These are phyloP conservation scores for Mellivora capensis DNA, from an alignment of 2,113 vertebrate species.

Conservation along the genomic window DNA sequence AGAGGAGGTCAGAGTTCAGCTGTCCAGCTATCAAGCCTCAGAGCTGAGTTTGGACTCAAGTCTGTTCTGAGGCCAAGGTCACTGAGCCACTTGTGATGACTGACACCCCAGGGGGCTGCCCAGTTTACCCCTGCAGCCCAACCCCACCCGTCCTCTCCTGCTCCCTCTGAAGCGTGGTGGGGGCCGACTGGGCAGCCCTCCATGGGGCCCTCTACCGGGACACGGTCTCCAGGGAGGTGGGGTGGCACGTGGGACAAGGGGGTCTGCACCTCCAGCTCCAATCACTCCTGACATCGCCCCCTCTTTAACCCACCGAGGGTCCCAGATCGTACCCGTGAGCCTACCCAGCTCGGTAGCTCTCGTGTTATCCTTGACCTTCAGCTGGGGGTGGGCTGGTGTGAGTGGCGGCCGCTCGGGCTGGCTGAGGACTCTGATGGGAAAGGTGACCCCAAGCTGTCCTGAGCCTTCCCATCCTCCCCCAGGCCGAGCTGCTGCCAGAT, in stretches of 20 bases:
- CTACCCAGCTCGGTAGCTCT: accelerated
- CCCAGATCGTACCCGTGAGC: accelerated
- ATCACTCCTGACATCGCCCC: no score
- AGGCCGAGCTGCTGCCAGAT: background rate
- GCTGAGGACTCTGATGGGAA: background rate
- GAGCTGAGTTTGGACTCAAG: background rate
- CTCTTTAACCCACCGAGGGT: background rate
- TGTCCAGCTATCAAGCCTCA: accelerated
- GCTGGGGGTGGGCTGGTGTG: accelerated
- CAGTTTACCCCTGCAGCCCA: no score
- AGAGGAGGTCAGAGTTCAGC: background rate
- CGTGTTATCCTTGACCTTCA: background rate
- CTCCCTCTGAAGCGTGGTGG: accelerated
- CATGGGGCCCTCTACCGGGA: background rate
- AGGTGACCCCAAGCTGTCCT: slow-evolving; percentile 11
- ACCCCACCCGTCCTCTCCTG: accelerated
- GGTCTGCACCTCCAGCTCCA: accelerated
- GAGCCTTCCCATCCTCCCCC: background rate
- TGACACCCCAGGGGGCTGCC: no score
- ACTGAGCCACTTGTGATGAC: accelerated
- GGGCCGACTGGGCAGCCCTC: accelerated
- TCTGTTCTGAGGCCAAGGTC: background rate
- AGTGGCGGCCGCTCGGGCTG: background rate
- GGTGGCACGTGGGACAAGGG: accelerated
- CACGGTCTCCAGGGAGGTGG: accelerated